Percentiles rank a stretch among this genome's conserved stretches.
These are phyloP conservation scores for Dascillus cervinus DNA, from an alignment of 2,888 invertebrate species.

Conservation along the genomic window DNA sequence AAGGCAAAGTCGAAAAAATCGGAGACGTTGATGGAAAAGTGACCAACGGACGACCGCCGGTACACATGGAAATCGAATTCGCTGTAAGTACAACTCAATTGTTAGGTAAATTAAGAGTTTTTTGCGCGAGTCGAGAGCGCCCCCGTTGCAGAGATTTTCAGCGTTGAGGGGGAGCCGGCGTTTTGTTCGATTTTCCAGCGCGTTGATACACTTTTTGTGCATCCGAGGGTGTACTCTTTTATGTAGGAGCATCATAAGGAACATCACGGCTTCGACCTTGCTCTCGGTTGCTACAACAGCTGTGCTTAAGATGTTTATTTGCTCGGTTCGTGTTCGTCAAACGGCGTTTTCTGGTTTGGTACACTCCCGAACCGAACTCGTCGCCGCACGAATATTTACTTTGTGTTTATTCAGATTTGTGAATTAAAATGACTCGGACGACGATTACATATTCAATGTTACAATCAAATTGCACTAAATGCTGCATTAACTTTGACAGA, in stretches of 20 bases:
- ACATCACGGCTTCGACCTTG: constrained; percentile 12
- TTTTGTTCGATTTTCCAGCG: constrained; percentile 7
- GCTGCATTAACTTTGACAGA: too few species aligned
- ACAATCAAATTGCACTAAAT: too few species aligned
- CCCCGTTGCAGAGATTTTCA: too few species aligned
- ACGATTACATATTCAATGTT: too few species aligned
- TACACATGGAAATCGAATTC: constrained; percentile 54
- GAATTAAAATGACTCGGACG: too few species aligned
- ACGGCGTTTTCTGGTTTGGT: constrained; percentile 10
- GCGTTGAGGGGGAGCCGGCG: too few species aligned
- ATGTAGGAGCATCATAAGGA: constrained; percentile 6
- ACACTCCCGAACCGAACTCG: too few species aligned
- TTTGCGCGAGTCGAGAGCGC: too few species aligned
- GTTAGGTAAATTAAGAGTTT: too few species aligned
- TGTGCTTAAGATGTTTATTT: constrained; percentile 14
- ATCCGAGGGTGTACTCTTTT: constrained; percentile 8
- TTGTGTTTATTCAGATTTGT: too few species aligned
- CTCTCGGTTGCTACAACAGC: constrained; percentile 11
- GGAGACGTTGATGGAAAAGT: constrained; percentile 63
- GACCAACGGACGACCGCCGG: constrained; percentile 64
- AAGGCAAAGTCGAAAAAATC: constrained; percentile 65
- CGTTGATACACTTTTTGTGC: constrained; percentile 1
- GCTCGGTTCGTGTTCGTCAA: constrained; percentile 11
- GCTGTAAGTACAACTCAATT: constrained; percentile 53
- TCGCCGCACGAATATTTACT: too few species aligned